phyloP scores from a whole-genome alignment of 2,797 vertebrate species.

The Platalea minor region DNA sequence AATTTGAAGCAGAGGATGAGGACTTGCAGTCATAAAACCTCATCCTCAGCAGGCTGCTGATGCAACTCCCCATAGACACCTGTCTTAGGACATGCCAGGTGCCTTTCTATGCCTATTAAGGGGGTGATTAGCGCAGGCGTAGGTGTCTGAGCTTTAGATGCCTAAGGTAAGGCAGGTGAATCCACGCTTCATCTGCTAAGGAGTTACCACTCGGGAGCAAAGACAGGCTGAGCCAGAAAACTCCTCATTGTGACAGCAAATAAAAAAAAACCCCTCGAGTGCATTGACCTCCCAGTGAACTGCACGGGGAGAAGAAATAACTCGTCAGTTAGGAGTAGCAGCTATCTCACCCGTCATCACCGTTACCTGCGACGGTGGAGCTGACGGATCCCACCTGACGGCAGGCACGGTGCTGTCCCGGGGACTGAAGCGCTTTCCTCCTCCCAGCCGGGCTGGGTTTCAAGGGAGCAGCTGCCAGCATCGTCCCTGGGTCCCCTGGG shows the following conservation, averaged over 20 bases:
- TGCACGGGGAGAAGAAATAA: not conserved
- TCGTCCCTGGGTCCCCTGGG: not conserved
- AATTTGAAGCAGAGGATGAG: not conserved
- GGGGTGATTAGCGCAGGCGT: not conserved
- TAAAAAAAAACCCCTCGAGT: not conserved
- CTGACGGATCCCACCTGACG: not conserved
- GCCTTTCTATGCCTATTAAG: not conserved
- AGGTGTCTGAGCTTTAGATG: not conserved
- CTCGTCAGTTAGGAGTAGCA: not conserved
- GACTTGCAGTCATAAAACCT: not conserved
- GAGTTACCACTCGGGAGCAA: not conserved
- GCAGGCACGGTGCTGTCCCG: rapidly evolving
- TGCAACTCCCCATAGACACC: not conserved
- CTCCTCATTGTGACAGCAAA: not conserved
- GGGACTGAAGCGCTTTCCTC: not conserved
- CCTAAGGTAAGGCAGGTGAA: slow-evolving; percentile 26
- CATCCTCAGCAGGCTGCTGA: not conserved
- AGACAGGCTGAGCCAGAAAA: not conserved
- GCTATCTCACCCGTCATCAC: not conserved
- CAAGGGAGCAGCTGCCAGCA: not conserved
- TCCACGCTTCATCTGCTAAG: not conserved
- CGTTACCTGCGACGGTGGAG: not conserved
- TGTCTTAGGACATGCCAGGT: not conserved
- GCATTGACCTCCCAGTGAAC: slow-evolving; percentile 31
- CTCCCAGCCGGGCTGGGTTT: not conserved